Evolutionary conservation across 2,113 vertebrate genomes (phyloP), one percentile per base, ranked within the genome.

Genomic region (Odocoileus virginianus): DNA sequence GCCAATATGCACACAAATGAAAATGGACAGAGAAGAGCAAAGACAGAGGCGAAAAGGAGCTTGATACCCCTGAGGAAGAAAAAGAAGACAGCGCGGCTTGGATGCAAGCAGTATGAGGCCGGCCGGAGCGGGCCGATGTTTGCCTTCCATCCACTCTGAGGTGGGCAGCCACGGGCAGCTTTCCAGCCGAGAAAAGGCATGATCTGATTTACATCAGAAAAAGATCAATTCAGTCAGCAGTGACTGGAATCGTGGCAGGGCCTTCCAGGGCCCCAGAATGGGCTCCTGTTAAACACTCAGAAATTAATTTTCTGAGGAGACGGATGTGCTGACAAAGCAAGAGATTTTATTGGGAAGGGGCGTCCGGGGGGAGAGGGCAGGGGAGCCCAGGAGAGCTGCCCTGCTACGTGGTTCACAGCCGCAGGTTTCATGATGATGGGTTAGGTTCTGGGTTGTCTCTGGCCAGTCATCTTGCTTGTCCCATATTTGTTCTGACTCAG

Each of bases 341-440:
- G 78, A 81, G 28, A 33, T 30, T 52, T 33, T 50, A 33, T 1
- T 33, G 78, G 28, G 28, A 52, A 33, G 16, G 27, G 15, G 28
- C 4, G 3, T 45, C 28, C 0, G 1, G 45, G 76, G 10, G 17
- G 14, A 74, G n/a, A 74, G 71, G 2, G 36, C 1, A 14, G 40
- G 1, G 71, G 4, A 4, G 13, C 4, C 27, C 45, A 19, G 76
- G 15, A 33, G 78, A 50, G 12, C 74, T 4, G 47, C 47, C 17
- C 47, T 7, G 47, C 47, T 11, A 2, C 0, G 0, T 33, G 45
- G 47, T 10, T 52, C 30, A 0, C 17, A 21, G 47, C 3, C 5
- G 8, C 28, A 19, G 17, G 16, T 4, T 52, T 52, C 1, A 81
- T 1, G 3, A 30, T 12, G 47, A 50, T 52, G 78, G 45, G 3